Conservation (phyloP, 2,113 vertebrate species). For the Trochalopteron elliotii region DNA sequence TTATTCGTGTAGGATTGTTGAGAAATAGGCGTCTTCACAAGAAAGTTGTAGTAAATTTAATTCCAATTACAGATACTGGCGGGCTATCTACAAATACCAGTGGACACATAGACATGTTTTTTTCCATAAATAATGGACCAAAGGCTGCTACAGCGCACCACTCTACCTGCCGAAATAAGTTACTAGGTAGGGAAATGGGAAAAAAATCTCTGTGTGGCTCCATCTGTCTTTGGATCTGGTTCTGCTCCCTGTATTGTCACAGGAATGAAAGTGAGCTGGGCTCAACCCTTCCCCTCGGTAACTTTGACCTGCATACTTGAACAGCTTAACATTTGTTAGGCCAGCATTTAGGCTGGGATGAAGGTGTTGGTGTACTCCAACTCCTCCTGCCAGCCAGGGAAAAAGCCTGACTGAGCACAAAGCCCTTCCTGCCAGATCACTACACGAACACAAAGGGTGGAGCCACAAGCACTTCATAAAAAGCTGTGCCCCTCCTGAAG, state of each 20-base stretch:
- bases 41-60: not conserved
- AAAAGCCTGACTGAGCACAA: accelerated
- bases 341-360: not conserved
- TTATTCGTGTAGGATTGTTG: not conserved
- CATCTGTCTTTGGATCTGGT: not conserved
- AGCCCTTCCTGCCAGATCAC: not conserved
- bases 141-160: not conserved
- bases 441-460: not conserved
- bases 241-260: not conserved
- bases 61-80: not conserved
- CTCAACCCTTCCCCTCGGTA: not conserved
- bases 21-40: accelerated
- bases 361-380: not conserved
- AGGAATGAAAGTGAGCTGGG: not conserved
- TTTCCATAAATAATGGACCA: not conserved
- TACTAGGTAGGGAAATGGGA: not conserved
- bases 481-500: not conserved
- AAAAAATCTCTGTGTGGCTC: not conserved
- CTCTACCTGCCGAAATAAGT: not conserved
- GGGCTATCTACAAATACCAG: not conserved
- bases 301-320: not conserved
- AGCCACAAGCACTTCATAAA: not conserved
- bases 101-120: not conserved
- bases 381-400: not conserved
- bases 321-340: not conserved